These are phyloP conservation scores for Drosophila hamatofila DNA, from an alignment of 2,888 invertebrate genomes.

Conservation along the genomic window DNA sequence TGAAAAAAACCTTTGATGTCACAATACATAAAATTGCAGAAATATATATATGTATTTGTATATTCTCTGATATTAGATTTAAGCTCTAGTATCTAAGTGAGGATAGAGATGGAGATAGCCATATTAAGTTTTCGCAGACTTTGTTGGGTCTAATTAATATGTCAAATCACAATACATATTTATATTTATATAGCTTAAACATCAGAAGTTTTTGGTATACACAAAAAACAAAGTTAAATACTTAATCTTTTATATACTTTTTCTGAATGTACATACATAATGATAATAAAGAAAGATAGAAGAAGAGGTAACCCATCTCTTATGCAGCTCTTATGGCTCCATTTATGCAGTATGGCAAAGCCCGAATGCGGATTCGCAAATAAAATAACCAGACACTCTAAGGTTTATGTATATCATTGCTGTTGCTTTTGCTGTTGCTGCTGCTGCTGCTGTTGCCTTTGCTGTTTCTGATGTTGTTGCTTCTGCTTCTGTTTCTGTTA, in stretches of 20 bases:
- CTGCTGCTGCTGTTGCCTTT: constrained; percentile 35
- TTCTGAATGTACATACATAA: not conserved
- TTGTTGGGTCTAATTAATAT: not conserved
- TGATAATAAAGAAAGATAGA: not conserved
- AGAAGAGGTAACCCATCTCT: constrained; percentile 6
- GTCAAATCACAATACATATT: not conserved
- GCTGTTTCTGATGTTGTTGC: constrained; percentile 51
- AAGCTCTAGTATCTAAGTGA: not conserved
- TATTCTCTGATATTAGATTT: too few relatives aligned
- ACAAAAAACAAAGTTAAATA: not conserved
- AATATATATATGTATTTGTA: not conserved
- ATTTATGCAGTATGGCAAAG: constrained; percentile 29
- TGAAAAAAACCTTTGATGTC: not conserved
- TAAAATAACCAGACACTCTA: constrained; percentile 51
- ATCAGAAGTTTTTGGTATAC: not conserved
- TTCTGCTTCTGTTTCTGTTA: constrained; percentile 53
- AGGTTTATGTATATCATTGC: constrained; percentile 69
- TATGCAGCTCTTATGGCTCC: constrained; percentile 18
- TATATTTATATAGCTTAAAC: not conserved
- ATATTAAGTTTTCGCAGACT: too few relatives aligned
- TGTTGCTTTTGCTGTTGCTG: constrained; percentile 56
- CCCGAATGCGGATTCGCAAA: constrained; percentile 49
- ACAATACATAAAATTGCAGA: not conserved
- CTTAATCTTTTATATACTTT: not conserved
- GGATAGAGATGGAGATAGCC: not conserved